Percentiles rank a stretch among this genome's conserved stretches.
Evolutionary conservation across 2,113 vertebrate species (phyloP).

Genomic region (Poicephalus meyeri): DNA sequence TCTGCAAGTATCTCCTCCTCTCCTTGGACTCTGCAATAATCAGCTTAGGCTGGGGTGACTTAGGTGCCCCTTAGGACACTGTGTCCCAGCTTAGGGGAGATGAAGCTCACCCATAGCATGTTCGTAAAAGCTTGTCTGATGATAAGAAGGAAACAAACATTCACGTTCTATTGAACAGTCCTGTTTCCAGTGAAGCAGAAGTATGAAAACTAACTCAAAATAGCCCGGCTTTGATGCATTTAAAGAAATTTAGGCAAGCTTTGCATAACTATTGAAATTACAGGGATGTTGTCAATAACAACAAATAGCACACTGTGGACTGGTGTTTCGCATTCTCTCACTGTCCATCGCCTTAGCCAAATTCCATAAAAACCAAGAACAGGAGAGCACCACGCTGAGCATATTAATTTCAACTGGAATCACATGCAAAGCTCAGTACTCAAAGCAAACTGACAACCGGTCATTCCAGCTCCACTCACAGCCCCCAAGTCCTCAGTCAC

Average conservation of each 20-base stretch:
- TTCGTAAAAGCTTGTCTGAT: background rate
- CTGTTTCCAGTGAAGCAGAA: background rate
- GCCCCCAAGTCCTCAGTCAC: accelerated
- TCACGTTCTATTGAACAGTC: accelerated
- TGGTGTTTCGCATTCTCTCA: background rate
- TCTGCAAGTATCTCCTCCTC: background rate
- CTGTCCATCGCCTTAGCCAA: background rate
- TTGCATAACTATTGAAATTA: background rate
- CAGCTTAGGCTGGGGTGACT: background rate
- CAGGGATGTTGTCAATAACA: background rate
- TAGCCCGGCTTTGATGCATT: background rate
- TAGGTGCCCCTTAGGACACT: background rate
- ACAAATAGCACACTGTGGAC: background rate
- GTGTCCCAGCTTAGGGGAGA: background rate
- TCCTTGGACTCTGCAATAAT: background rate
- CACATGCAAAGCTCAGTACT: background rate
- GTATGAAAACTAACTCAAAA: background rate
- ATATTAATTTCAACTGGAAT: background rate
- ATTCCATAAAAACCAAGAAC: background rate
- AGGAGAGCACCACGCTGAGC: accelerated
- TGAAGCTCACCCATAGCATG: background rate
- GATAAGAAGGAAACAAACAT: background rate
- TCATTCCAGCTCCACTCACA: background rate
- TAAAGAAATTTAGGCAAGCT: background rate
- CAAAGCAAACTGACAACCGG: background rate